Evolutionary conservation across 1,140 invertebrate genomes (phyloP), one percentile per base, ranked within the genome.

Genomic region (Augochlora pura): DNA sequence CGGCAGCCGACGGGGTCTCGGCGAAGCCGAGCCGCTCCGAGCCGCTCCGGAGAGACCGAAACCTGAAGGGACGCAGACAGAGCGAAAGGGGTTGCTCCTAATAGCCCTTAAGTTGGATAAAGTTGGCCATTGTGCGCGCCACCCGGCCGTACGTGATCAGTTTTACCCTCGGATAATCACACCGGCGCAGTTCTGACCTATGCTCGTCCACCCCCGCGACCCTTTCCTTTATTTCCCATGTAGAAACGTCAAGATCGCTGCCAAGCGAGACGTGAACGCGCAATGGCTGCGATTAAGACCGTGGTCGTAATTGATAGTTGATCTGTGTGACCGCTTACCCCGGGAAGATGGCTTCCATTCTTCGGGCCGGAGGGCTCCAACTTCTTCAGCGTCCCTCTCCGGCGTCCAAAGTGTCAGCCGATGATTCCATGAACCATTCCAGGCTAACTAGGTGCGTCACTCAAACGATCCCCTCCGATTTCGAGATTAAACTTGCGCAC

Each of bases 61-160:
- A 81, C 69, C 74, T 66, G 78, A 84, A 84, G 84, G 84, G 83
- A 77, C 54, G 77, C 81, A 78, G 72, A 82, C 83, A 70, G 79
- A 77, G 83, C 77, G 84, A 84, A 85, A 86, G 84, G 84, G 84
- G 83, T 85, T 86, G 70, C 70, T 73, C 73, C 80, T 86, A 86
- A 86, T 86, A 86, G 84, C 84, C 84, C 84, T 86, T 80, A 86
- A 86, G 83, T 86, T 85, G 83, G 83, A 85, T 82, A 82, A 86
- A 86, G 84, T 86, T 86, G 76, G 83, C 80, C 84, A 85, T 86
- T 86, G 84, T 86, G 75, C 83, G 60, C 81, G 80, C 83, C 83
- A 81, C 85, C 83, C 81, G 84, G 71, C 80, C 80, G 84, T 82
- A 86, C 84, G 84, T 85, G 84, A 86, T 85, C 84, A 85, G 84